Conservation (phyloP, 2,888 invertebrate species). For the Tetrapedia diversipes region DNA sequence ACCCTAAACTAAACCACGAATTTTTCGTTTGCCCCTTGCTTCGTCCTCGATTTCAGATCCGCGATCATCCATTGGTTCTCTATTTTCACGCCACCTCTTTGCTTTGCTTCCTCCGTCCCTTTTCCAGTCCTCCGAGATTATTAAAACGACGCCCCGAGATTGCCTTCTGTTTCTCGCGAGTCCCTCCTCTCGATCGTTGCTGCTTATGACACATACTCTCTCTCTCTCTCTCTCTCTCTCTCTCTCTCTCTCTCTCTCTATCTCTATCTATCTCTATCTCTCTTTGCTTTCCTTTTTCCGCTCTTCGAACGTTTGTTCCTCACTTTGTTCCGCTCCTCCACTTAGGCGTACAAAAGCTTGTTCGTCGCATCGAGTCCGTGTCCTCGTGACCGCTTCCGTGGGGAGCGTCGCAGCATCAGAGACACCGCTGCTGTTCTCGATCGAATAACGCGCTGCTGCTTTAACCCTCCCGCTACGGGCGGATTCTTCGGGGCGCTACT, state of each 20-base stretch:
- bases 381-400: neutral
- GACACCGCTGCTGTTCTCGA: neutral
- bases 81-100: constrained; percentile 13
- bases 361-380: neutral
- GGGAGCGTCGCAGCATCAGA: neutral
- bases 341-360: neutral
- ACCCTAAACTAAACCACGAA: constrained; percentile 50
- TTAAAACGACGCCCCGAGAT: constrained; percentile 21
- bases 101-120: too few relatives aligned
- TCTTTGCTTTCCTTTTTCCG: neutral
- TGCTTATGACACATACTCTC: constrained; percentile 21
- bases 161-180: neutral
- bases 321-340: neutral
- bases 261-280: too few relatives aligned
- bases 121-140: neutral
- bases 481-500: too few relatives aligned
- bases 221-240: too few relatives aligned
- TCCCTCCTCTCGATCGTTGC: constrained; percentile 14
- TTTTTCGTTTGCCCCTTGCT: constrained; percentile 40
- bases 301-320: neutral
- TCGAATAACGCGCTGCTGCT: too few relatives aligned
- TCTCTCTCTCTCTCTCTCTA: too few relatives aligned
- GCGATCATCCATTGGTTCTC: constrained; percentile 35
- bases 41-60: constrained; percentile 37
- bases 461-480: too few relatives aligned